phyloP scores from a whole-genome alignment of 2,888 invertebrate genomes.

The Bruchidius siliquastri region DNA sequence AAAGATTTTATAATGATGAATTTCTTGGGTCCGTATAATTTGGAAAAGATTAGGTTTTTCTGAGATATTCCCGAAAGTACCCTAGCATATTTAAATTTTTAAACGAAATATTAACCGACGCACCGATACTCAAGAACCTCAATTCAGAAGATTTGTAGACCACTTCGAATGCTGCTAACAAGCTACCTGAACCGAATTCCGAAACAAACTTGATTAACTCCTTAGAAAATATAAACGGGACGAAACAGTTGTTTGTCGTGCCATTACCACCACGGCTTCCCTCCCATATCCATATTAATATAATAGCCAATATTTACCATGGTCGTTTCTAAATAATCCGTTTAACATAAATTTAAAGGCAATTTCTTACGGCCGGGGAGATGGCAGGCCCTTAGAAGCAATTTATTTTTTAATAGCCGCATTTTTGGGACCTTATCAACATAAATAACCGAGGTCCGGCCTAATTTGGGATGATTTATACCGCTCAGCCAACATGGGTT shows the following conservation, averaged over 20 bases:
- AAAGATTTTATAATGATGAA: no score
- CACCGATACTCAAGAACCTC: no score
- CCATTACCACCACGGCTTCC: neutral
- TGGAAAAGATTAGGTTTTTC: no score
- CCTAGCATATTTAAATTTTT: no score
- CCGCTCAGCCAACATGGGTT: neutral
- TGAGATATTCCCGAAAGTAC: no score
- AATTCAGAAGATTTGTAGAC: no score
- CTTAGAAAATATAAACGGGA: neutral
- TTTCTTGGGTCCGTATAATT: no score
- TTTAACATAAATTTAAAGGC: conserved; percentile 35
- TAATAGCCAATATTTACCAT: conserved; percentile 35
- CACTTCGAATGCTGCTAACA: no score
- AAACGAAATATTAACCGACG: no score
- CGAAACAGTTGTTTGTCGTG: neutral
- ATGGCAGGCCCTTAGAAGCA: conserved; percentile 25
- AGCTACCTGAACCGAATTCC: neutral
- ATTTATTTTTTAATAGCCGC: conserved; percentile 29
- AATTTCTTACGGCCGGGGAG: conserved; percentile 24
- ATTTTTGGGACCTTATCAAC: conserved; percentile 25
- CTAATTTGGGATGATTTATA: conserved; percentile 19
- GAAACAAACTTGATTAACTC: neutral
- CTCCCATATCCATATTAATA: conserved; percentile 27
- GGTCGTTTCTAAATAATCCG: conserved; percentile 35
- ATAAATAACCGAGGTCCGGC: conserved; percentile 18